Evolutionary conservation across 1,140 invertebrate species (phyloP).

Genomic region (Apocrypta bakeri): DNA sequence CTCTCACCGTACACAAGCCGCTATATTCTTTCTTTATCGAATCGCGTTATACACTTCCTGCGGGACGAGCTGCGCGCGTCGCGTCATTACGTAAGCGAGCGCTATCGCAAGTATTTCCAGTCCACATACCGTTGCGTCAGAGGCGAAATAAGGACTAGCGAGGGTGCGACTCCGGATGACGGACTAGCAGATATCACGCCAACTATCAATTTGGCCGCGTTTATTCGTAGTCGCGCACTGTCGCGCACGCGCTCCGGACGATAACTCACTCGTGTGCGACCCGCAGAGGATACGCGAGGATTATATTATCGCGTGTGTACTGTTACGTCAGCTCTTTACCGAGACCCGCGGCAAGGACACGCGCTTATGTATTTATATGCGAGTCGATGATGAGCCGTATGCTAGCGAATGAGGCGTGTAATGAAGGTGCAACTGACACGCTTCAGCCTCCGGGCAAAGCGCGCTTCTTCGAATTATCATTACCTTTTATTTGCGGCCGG

Average conservation of each 20-base stretch:
- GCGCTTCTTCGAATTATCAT: neutral
- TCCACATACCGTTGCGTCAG: too few relatives aligned
- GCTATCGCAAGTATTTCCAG: neutral
- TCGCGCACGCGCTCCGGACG: neutral
- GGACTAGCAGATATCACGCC: constrained; percentile 11
- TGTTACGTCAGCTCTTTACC: neutral
- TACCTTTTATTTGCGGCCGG: constrained; percentile 26
- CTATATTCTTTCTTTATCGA: neutral
- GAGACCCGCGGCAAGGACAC: constrained; percentile 42
- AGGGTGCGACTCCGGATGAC: neutral
- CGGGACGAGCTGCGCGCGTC: neutral
- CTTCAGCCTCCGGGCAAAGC: neutral
- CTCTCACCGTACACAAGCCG: neutral
- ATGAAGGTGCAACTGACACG: neutral
- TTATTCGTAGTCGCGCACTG: neutral
- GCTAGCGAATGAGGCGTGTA: neutral
- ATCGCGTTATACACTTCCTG: neutral
- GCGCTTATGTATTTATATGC: neutral
- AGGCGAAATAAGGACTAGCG: neutral
- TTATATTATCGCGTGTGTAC: neutral
- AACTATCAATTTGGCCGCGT: constrained; percentile 38
- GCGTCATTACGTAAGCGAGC: constrained; percentile 42
- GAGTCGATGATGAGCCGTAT: too few relatives aligned
- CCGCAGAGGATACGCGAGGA: neutral
- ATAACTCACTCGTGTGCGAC: constrained; percentile 22